Base-by-base conservation (phyloP, 2,888 invertebrate species). In the Psococerastis gibbosa region DNA sequence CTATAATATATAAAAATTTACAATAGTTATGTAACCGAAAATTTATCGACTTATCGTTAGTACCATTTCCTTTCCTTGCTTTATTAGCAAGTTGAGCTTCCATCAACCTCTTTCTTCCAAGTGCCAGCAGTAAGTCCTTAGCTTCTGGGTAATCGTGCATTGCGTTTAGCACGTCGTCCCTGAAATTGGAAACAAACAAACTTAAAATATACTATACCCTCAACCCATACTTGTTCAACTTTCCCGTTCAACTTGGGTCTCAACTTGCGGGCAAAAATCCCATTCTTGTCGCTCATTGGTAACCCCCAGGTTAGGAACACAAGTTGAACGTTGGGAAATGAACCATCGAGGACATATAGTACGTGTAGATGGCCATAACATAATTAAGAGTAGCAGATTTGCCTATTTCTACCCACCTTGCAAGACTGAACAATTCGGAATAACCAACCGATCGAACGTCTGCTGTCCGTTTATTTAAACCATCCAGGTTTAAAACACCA, bases 91-190 rank as follows among this genome's bases (percentile, higher is more conserved):
- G 65, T 51, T 62, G 64, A 3, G 87, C 88, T 62, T 89, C 88
- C 72, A 84, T 84, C 43, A 89, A 63, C 11, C 88, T 69, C 55
- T 87, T 88, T 35, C 84, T 68, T 3, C 89, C 89, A 22, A 89
- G 67, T 8, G 80, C 84, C 58, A 88, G 87, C n/a, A 89, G 67
- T 50, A 89, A 89, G 51, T 88, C 87, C 61, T 92, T 89, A 1
- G 94, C 94, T 61, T 94, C 92, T 0, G 94, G 94, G 56, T 94
- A 94, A 60, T 94, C 94, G 59, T 92, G 92, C 80, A 94, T 88
- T 1, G 94, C 94, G 1, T 82, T 78, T 22, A 94, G 63, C 0
- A 94, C 92, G 57, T 94, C 94, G 63, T 94, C 92, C 3, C 92
- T 38, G 20, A n/a, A n/a, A n/a, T n/a, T n/a, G n/a, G n/a, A n/a